Conservation (phyloP, 2,113 vertebrate genomes). For the Hirundichthys speculiger region DNA sequence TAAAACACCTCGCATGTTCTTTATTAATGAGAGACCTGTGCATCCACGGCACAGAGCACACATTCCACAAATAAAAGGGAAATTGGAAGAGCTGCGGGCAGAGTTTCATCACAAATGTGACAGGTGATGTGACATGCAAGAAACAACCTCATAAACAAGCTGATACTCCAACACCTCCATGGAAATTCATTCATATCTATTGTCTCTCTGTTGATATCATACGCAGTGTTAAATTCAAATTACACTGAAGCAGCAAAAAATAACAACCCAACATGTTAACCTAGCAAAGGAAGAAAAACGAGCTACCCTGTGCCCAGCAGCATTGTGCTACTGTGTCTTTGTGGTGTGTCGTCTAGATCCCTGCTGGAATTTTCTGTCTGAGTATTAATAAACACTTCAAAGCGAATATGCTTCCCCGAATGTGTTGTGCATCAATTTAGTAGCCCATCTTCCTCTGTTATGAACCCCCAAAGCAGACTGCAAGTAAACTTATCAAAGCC, state of each 20-base stretch:
- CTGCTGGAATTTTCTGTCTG: constrained; percentile 66
- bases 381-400: constrained; percentile 74
- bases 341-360: constrained; percentile 61
- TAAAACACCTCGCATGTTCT: constrained; percentile 64
- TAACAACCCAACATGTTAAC: constrained; percentile 62
- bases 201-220: constrained; percentile 19
- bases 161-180: constrained; percentile 26
- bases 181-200: constrained; percentile 29
- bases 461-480: constrained; percentile 44
- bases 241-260: constrained; percentile 38
- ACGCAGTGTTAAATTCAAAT: constrained; percentile 55
- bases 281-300: constrained; percentile 47
- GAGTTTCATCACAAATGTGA: constrained; percentile 50
- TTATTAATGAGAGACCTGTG: constrained; percentile 69
- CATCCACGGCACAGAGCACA: constrained; percentile 22
- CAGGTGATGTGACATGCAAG: constrained; percentile 29
- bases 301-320: constrained; percentile 30
- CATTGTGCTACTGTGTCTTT: constrained; percentile 37
- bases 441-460: constrained; percentile 48
- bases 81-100: constrained; percentile 47
- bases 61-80: constrained; percentile 46
- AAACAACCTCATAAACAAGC: constrained; percentile 43
- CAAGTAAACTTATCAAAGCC: constrained; percentile 54
- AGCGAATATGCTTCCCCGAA: constrained; percentile 43
- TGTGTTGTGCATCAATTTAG: constrained; percentile 61